Evolutionary conservation across 2,797 vertebrate genomes (phyloP).

Genomic region (Tokudaia muenninki): DNA sequence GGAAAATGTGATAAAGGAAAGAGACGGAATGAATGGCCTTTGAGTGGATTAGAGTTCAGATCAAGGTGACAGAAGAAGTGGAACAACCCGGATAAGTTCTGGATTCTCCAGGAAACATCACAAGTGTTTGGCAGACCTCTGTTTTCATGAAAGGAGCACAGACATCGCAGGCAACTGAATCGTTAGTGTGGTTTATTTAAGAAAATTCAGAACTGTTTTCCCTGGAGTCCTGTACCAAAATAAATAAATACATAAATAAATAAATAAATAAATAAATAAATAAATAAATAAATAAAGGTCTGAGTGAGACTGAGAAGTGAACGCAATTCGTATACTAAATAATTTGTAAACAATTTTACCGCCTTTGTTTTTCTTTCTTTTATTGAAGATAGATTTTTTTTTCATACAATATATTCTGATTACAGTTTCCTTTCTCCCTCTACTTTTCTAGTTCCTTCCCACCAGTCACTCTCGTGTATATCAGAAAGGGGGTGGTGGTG

Average conservation of each 20-base stretch:
- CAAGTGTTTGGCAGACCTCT: slow-evolving; percentile 36
- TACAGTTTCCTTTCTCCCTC: background rate
- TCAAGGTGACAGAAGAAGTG: background rate
- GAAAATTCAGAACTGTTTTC: background rate
- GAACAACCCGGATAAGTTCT: background rate
- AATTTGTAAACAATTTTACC: background rate
- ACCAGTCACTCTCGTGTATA: background rate
- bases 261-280: background rate
- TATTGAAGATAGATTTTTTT: background rate
- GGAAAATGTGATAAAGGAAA: slow-evolving; percentile 35
- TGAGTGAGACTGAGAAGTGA: slow-evolving; percentile 1
- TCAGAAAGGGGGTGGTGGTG: background rate
- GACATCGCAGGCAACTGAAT: background rate
- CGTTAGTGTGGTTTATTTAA: slow-evolving; percentile 30
- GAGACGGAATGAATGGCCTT: slow-evolving; percentile 29
- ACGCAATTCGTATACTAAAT: background rate
- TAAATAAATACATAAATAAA: background rate
- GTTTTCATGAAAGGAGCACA: slow-evolving; percentile 39
- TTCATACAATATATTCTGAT: background rate
- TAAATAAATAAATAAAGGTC: background rate
- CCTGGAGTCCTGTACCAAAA: background rate
- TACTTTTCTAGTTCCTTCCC: background rate
- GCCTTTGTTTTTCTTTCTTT: background rate
- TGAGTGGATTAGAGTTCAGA: slow-evolving; percentile 40
- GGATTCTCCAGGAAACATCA: slow-evolving; percentile 45